Conservation (phyloP, 2,888 invertebrate genomes). For the Dolichomitus sp. region DNA sequence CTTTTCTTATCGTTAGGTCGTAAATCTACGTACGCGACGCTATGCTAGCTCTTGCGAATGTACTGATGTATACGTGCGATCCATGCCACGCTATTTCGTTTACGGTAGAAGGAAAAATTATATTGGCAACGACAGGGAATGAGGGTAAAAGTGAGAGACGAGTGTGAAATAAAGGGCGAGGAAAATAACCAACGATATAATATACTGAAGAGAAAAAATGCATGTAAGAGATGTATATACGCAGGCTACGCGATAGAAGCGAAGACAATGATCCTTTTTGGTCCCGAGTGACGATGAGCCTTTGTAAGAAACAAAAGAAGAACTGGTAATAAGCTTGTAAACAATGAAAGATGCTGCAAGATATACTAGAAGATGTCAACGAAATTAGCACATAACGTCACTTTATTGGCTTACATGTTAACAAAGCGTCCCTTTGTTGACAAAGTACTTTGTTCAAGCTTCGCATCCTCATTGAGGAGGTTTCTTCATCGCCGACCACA, state of each 20-base stretch:
- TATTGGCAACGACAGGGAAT: conserved; percentile 39
- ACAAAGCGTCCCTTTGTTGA: background rate
- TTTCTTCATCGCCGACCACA: background rate
- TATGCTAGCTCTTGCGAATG: conserved; percentile 17
- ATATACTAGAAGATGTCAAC: conserved; percentile 2
- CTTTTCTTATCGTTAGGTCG: conserved; percentile 61
- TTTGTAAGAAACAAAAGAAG: conserved; percentile 19
- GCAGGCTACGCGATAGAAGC: background rate
- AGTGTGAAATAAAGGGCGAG: conserved; percentile 38
- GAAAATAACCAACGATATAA: background rate
- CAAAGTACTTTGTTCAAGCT: background rate
- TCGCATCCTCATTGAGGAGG: background rate
- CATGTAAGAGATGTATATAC: background rate
- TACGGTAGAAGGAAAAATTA: conserved; percentile 44
- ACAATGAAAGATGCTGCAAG: conserved; percentile 36
- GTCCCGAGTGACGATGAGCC: background rate
- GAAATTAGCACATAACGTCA: background rate
- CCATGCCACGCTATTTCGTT: conserved; percentile 46
- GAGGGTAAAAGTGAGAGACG: conserved; percentile 10
- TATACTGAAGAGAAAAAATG: conserved; percentile 1
- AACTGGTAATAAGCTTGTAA: conserved; percentile 4
- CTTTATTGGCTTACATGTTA: background rate
- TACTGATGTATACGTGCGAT: conserved; percentile 8
- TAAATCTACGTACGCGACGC: conserved; percentile 51
- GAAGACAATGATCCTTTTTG: background rate